Evolutionary conservation across 2,888 invertebrate species (phyloP).

Genomic region (Spisula solida): DNA sequence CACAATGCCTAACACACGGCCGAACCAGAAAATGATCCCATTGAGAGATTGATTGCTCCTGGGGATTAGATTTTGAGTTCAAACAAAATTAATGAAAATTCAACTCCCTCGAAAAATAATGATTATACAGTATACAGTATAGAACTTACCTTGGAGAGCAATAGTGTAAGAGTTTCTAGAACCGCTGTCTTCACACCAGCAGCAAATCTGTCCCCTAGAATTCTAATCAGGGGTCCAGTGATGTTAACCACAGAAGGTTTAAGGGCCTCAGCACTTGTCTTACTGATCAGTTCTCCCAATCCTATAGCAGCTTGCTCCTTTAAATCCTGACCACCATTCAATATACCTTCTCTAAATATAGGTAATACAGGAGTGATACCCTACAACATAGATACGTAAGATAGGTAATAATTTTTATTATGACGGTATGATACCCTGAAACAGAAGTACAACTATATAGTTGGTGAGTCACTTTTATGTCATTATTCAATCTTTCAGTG

Average conservation of each 20-base stretch:
- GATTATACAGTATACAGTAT: too few species aligned
- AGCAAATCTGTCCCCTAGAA: conserved; percentile 97
- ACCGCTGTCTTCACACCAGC: conserved; percentile 98
- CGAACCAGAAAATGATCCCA: too few species aligned
- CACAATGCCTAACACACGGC: too few species aligned
- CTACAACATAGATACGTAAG: too few species aligned
- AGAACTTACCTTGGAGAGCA: conserved; percentile 94
- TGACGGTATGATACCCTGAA: conserved; percentile 95
- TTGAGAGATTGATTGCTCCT: too few species aligned
- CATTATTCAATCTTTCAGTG: too few species aligned
- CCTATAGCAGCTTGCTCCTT: conserved; percentile 98
- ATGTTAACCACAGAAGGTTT: conserved; percentile 98
- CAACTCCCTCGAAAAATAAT: too few species aligned
- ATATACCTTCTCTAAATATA: conserved; percentile 97
- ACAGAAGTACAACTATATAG: too few species aligned
- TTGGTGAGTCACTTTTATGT: too few species aligned
- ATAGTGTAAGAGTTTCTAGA: conserved; percentile 95
- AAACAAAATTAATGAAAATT: too few species aligned
- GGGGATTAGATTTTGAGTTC: too few species aligned
- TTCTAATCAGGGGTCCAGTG: conserved; percentile 98
- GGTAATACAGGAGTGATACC: conserved; percentile 97
- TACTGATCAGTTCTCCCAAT: conserved; percentile 93
- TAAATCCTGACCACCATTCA: conserved; percentile 97
- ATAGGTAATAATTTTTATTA: too few species aligned
- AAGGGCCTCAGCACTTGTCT: conserved; percentile 95